Conservation (phyloP, 2,797 vertebrate genomes). For the Austrolebias charrua region DNA sequence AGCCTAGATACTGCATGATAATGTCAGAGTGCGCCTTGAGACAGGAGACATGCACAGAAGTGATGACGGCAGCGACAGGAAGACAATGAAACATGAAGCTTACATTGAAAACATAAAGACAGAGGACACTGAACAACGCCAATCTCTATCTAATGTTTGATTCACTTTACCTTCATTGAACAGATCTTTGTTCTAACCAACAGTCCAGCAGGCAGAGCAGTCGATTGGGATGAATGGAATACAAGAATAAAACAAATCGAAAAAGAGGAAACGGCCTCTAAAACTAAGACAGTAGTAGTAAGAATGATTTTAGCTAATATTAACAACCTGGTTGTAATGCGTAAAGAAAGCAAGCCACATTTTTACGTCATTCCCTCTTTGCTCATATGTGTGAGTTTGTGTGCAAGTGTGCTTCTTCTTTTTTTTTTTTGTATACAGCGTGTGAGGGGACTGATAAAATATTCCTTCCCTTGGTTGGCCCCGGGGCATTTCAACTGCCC, state of each 20-base stretch:
- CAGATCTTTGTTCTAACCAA: not conserved
- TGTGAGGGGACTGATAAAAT: conserved; percentile 76
- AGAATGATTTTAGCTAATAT: conserved; percentile 62
- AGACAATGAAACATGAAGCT: conserved; percentile 28
- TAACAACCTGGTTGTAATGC: conserved; percentile 56
- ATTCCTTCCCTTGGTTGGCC: conserved; percentile 87
- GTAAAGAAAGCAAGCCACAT: conserved; percentile 62
- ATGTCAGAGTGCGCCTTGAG: conserved; percentile 80
- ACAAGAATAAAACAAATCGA: conserved; percentile 5
- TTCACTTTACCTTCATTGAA: not conserved
- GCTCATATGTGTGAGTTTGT: conserved; percentile 53
- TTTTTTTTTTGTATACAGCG: conserved; percentile 60
- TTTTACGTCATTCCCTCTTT: conserved; percentile 69
- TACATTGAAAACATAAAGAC: conserved; percentile 25
- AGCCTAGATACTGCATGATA: conserved; percentile 81
- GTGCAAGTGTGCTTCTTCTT: conserved; percentile 61
- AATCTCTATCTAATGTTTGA: too few species aligned
- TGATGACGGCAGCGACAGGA: conserved; percentile 43
- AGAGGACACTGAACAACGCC: not conserved
- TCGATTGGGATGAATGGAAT: conserved; percentile 38
- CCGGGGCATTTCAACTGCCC: conserved; percentile 93
- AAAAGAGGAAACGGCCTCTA: not conserved
- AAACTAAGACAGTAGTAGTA: conserved; percentile 26
- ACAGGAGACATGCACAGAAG: conserved; percentile 64
- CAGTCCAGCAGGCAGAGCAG: conserved; percentile 25